Conservation (phyloP, 2,113 vertebrate species). For the Pipra filicauda region DNA sequence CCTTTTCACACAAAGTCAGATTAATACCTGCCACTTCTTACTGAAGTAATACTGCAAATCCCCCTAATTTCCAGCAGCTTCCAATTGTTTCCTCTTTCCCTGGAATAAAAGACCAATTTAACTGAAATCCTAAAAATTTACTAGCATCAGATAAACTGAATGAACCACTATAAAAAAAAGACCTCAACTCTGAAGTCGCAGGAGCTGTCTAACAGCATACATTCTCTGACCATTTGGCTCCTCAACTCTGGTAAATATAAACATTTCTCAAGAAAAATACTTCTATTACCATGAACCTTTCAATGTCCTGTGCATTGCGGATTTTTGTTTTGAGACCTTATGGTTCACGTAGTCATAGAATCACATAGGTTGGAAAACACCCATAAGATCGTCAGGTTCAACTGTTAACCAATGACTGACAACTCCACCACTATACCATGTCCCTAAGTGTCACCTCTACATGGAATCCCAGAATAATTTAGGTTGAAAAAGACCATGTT, state of each 20-base stretch:
- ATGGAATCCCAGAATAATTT: not conserved
- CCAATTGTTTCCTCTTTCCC: not conserved
- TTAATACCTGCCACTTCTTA: not conserved
- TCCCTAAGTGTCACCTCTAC: not conserved
- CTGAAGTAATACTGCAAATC: slow-evolving; percentile 5
- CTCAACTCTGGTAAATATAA: not conserved
- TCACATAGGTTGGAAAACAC: not conserved
- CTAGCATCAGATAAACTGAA: not conserved
- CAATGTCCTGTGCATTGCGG: not conserved
- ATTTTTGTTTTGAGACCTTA: not conserved
- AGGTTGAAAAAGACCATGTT: not conserved
- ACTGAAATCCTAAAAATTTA: slow-evolving; percentile 1
- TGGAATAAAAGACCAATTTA: not conserved
- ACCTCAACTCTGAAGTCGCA: not conserved
- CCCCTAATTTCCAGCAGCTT: not conserved
- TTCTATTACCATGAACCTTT: not conserved
- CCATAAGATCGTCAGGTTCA: not conserved
- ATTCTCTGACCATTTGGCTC: not conserved
- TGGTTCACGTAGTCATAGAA: not conserved
- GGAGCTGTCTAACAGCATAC: not conserved
- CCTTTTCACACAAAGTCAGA: not conserved
- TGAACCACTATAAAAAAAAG: not conserved
- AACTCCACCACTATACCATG: not conserved
- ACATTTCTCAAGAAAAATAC: not conserved
- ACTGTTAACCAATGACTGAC: not conserved